Evolutionary conservation across 1,140 invertebrate genomes (phyloP), one percentile per base, ranked within the genome.

Genomic region (Danaus melanippus): DNA sequence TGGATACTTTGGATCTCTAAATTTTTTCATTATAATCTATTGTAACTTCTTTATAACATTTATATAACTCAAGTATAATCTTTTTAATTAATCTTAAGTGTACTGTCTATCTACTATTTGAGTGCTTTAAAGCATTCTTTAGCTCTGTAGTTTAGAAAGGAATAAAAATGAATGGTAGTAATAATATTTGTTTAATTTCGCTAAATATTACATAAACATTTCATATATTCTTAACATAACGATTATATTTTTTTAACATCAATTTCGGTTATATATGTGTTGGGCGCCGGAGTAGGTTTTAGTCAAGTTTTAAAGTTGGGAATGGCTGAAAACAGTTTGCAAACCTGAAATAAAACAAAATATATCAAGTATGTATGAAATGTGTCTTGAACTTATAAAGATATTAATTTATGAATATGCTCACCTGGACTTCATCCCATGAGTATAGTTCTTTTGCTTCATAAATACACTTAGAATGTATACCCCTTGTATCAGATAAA

Each of bases 1-100:
- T 72, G 9, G 74, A 81, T 50, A 71, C 75, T 8, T 32, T 82
- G 42, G 75, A 85, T 62, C 53, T 84, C 46, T 76, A 79, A 57
- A 53, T 58, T 43, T 50, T 32, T 32, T 32, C 21, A 32, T 5
- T 32, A 32, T 32, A 32, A 32, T 32, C 21, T 32, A 32, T 32
- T 32, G 9, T 60, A 47, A 60, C 15, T 41, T 46, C 39, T n/a
- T 49, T 55, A 41, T 55, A 48, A 32, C n/a, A 12, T 47, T 54
- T 10, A 32, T 32, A 32, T 32, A 32, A 32, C 21, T 32, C 21
- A 12, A 47, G 11, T 40, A 15, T 6, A n/a, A 40, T 46, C 10
- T 53, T 53, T 41, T 53, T 41, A 46, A 12, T 40, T 47, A 46
- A 11, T 15, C 46, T 40, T 53, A 46, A 11, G 4, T 42, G 12